Evolutionary conservation across 2,797 vertebrate genomes (phyloP), one percentile per base, ranked within the genome.

Genomic region (Heteromormyrus szaboi): DNA sequence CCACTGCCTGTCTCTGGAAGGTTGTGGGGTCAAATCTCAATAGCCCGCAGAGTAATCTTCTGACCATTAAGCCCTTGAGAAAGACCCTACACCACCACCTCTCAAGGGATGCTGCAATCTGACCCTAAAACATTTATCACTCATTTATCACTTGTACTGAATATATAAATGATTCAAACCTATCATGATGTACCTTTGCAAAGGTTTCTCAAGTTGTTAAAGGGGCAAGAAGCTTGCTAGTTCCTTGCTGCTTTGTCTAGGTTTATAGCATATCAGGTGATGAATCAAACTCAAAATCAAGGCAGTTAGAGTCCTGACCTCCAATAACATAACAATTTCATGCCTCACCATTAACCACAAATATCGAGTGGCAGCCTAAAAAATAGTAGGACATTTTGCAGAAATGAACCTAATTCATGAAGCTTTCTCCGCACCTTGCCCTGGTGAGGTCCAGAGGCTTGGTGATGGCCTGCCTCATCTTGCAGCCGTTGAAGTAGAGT

Each of bases 401-500:
- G 72, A 12, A 79, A n/a, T 79, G 3, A 44, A n/a, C 19, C 22
- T 48, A 11, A 22, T 25, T 51, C 46, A 51, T 29, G n/a, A 46
- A 81, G 46, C 81, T 2, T 51, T 51, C 48, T 46, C 6, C 12
- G 93, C 97, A 99, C 99, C 99, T 99, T 93, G 99, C 98, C 95
- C 98, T 95, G 83, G 97, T 99, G 93, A 99, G 97, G 95, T 99
- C 99, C 94, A 99, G 96, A 88, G 97, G 97, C 92, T 97, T 98
- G 90, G 98, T 99, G 92, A 98, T 95, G 88, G 98, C 98, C 95
- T 99, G 98, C 94, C 99, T 96, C 94, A 98, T 95, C 94, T 98
- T 98, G 95, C 99, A 99, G 93, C 98, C 98, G 22, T 97, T 98
- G 91, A 99, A 99, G 94, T 99, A 99, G 48, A 99, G 96, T 0